Base-by-base conservation (phyloP, 1,140 invertebrate genomes). In the Lethrus apterus region DNA sequence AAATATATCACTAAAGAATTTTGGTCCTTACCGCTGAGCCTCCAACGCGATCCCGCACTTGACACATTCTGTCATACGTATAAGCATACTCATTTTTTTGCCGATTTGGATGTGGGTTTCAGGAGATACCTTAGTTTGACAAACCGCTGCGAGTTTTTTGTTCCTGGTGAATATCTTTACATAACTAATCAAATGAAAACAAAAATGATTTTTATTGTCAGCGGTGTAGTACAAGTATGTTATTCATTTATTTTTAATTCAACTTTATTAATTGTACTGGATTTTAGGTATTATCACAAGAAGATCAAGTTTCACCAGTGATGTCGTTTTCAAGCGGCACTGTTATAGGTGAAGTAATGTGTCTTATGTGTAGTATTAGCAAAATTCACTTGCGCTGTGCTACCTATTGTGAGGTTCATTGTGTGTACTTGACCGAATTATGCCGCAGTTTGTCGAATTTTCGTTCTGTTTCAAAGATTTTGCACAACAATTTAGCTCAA, bases 271-370 rank as follows among this genome's bases (percentile, higher is more conserved):
- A n/a, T n/a, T n/a, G n/a, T n/a, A n/a, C n/a, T n/a, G n/a, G n/a
- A n/a, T 34, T 41, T 21, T 41, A 48, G 46, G 23, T 48, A 2
- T 35, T 48, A 19, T 42, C 38, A 2, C 14, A 19, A 43, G 46
- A 48, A 18, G 69, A 71, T 50, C 68, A 71, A 46, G 66, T 69
- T 52, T 70, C 66, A 31, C 67, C 69, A 3, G 69, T 71, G 59
- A 69, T 70, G 50, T 71, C 70, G 5, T 70, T 71, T 50, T 54
- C 60, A 9, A 67, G 67, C 44, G 70, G 69, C 14, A 70, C 70
- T 1, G 66, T 66, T 42, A 64, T 71, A 38, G 68, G 69, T 1
- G 70, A 71, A 62, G 68, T 67, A 3, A 17, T 10, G 8, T 42
- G 19, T 2, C 3, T 48, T 7, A 1, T 34, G 10, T n/a, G 17